Conservation (phyloP, 2,888 invertebrate genomes). For the Julus scanicus region DNA sequence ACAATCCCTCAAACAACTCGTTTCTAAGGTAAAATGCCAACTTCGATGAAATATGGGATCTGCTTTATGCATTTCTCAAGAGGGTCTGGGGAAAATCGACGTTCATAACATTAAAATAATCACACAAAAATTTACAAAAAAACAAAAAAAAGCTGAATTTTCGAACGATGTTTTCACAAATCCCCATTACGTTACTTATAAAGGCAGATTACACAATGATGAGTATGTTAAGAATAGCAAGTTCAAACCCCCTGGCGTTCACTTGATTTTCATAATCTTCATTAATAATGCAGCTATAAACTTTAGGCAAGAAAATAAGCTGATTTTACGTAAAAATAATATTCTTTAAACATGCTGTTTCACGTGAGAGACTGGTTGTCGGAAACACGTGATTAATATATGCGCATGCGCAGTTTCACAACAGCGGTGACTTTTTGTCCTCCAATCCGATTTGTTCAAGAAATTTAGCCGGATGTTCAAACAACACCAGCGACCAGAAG, state of each 20-base stretch:
- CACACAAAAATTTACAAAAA: background rate
- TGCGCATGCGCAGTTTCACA: no score
- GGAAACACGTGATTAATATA: no score
- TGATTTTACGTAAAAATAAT: background rate
- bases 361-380: no score
- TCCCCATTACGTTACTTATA: background rate
- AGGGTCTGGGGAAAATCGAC: background rate
- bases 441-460: no score
- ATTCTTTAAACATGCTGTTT: no score
- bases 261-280: background rate
- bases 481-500: background rate
- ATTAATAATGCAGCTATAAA: background rate
- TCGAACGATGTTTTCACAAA: background rate
- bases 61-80: slow-evolving; percentile 16
- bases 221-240: background rate
- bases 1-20: slow-evolving; percentile 48
- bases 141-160: background rate
- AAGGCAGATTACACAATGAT: background rate
- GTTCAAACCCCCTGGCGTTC: background rate
- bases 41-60: slow-evolving; percentile 14
- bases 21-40: slow-evolving; percentile 50
- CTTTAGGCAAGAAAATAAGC: background rate
- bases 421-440: no score
- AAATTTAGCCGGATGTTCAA: no score
- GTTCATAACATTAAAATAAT: background rate